Evolutionary conservation across 1,140 invertebrate species (phyloP), one percentile per base, ranked within the genome.

Genomic region (Philotrypesis tridentata): DNA sequence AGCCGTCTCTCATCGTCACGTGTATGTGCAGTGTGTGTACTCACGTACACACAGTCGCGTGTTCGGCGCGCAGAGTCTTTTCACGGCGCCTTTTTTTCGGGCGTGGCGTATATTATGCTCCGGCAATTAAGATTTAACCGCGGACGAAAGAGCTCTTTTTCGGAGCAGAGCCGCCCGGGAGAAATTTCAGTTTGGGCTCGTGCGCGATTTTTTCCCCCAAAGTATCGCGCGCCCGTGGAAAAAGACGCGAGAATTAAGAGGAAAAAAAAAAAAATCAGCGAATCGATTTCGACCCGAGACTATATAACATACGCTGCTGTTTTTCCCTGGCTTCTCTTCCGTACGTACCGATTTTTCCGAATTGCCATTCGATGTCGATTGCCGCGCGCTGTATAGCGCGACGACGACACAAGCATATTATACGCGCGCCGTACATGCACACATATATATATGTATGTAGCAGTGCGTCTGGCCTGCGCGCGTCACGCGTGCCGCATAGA

Each of bases 361-460:
- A n/a, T 77, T 77, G 74, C 75, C 31, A 68, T 68, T 68, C 75
- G 75, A 78, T 68, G 75, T 78, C 75, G 75, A 68, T 78, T 43
- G 63, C 23, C 14, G n/a, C n/a, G n/a, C n/a, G 37, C 71, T 40
- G 63, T n/a, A 5, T 4, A 23, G 3, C 60, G 23, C 60, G 17
- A n/a, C n/a, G n/a, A n/a, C n/a, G n/a, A n/a, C n/a, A n/a, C n/a
- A n/a, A n/a, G n/a, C n/a, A n/a, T n/a, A n/a, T n/a, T n/a, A n/a
- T n/a, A n/a, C n/a, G n/a, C n/a, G n/a, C n/a, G n/a, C n/a, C n/a
- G n/a, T n/a, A n/a, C n/a, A n/a, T n/a, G 68, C 29, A 8, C 33
- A 37, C 33, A 37, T 3, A 3, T n/a, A 3, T 37, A 9, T 60
- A 60, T 60, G 14, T 60, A 60, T 63, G 23, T 60, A 21, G 55